Percentiles rank a stretch among this genome's conserved stretches.
Conservation (phyloP, 30 jellyfish, hydroid and myxozoan species). For the Aurelia aurita region DNA sequence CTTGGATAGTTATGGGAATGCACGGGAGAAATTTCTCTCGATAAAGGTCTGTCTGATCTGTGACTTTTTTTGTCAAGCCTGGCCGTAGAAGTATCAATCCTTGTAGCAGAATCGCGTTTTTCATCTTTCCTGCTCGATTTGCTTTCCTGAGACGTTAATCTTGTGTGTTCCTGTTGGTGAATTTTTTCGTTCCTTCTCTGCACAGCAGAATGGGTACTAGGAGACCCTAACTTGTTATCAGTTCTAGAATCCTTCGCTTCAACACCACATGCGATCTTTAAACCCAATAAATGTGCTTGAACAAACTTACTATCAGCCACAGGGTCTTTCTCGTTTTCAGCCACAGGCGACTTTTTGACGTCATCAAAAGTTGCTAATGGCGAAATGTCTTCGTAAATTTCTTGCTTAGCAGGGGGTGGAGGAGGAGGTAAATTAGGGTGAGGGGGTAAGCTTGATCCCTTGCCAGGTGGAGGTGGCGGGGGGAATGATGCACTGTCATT, state of each 20-base stretch:
- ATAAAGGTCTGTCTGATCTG: background rate
- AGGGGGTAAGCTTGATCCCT: conserved; percentile 57
- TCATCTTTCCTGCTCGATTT: background rate
- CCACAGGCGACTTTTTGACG: conserved; percentile 6
- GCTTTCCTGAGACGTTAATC: background rate
- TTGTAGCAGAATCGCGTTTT: background rate
- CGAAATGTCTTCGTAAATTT: conserved; percentile 88
- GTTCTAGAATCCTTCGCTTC: background rate
- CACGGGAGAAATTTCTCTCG: background rate
- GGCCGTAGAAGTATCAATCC: background rate
- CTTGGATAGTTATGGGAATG: background rate
- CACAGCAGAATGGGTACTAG: background rate
- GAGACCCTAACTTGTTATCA: background rate
- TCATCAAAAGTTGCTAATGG: conserved; percentile 83
- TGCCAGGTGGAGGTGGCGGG: conserved; percentile 73
- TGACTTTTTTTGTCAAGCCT: background rate
- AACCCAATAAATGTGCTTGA: conserved; percentile 57
- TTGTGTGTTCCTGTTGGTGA: background rate
- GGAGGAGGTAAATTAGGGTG: conserved; percentile 61
- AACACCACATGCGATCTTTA: conserved; percentile 49
- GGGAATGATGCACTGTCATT: conserved; percentile 54
- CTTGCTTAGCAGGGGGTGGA: conserved; percentile 69
- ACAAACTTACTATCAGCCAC: conserved; percentile 40
- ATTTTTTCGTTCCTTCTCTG: background rate
- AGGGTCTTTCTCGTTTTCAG: conserved; percentile 7